A percentile compares a stretch with the other conserved stretches of the same genome.
These are phyloP conservation scores for Caenorhabditis brenneri DNA, from an alignment of 1,140 invertebrate species.

Conservation along the genomic window DNA sequence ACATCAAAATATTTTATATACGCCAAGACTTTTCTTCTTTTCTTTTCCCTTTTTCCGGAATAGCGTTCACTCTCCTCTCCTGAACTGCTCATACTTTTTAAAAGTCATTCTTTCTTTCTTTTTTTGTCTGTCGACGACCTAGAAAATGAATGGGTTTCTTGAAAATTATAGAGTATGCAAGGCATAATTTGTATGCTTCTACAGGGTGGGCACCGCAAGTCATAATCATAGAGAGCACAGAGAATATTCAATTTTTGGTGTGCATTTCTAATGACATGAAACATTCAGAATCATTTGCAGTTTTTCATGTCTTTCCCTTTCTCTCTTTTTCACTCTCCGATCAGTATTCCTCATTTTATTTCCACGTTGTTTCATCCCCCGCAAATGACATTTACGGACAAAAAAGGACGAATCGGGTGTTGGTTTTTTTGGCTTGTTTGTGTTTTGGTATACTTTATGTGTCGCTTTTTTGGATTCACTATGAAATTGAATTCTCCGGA, in stretches of 20 bases:
- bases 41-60: not conserved
- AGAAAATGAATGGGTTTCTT: not conserved
- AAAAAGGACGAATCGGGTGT: not conserved
- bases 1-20: slow-evolving; percentile 21
- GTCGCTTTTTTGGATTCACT: no score
- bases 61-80: not conserved
- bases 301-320: not conserved
- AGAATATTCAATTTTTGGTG: slow-evolving; percentile 15
- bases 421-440: no score
- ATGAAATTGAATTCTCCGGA: no score
- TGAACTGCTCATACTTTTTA: not conserved
- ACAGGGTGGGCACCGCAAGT: not conserved
- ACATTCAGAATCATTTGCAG: not conserved
- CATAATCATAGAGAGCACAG: slow-evolving; percentile 5
- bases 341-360: not conserved
- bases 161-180: not conserved
- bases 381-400: not conserved
- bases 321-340: not conserved
- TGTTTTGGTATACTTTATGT: no score
- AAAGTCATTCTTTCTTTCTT: not conserved
- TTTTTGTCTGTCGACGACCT: not conserved
- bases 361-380: not conserved
- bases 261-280: slow-evolving; percentile 18
- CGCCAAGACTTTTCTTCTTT: not conserved
- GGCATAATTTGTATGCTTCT: not conserved